Conservation (phyloP, 2,797 vertebrate genomes). For the Anguilla anguilla region DNA sequence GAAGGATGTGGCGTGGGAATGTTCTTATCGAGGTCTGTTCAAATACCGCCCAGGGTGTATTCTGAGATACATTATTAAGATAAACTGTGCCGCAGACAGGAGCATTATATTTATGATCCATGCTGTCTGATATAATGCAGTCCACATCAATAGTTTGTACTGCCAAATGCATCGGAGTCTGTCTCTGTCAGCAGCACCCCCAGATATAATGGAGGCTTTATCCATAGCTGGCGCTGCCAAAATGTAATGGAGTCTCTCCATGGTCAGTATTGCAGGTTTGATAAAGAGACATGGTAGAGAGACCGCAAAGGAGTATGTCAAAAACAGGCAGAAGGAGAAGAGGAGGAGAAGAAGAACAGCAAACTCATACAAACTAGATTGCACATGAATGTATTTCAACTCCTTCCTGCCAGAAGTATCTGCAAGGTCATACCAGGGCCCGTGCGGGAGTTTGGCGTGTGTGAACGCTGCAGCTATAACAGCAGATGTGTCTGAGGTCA, state of each 20-base stretch:
- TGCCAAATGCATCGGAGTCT: not conserved
- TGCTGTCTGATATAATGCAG: not conserved
- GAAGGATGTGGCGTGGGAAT: not conserved
- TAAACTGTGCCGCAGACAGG: not conserved
- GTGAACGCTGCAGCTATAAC: not conserved
- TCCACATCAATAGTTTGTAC: not conserved
- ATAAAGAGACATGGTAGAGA: not conserved
- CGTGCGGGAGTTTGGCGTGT: not conserved
- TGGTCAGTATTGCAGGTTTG: not conserved
- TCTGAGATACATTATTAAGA: slow-evolving; percentile 16
- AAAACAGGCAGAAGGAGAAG: not conserved
- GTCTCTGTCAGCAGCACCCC: not conserved
- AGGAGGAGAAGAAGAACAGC: not conserved
- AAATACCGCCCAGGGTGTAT: not conserved
- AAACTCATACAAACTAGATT: not conserved
- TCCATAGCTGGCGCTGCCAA: not conserved
- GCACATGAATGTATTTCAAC: not conserved
- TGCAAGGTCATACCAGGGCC: no score
- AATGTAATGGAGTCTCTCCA: not conserved
- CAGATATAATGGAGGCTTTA: not conserved
- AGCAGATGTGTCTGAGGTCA: not conserved
- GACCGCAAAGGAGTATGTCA: not conserved
- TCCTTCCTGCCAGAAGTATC: not conserved
- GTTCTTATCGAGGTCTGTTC: not conserved
- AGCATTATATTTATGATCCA: not conserved